Evolutionary conservation across 2,113 vertebrate species (phyloP).

Genomic region (Eptatretus burgeri): DNA sequence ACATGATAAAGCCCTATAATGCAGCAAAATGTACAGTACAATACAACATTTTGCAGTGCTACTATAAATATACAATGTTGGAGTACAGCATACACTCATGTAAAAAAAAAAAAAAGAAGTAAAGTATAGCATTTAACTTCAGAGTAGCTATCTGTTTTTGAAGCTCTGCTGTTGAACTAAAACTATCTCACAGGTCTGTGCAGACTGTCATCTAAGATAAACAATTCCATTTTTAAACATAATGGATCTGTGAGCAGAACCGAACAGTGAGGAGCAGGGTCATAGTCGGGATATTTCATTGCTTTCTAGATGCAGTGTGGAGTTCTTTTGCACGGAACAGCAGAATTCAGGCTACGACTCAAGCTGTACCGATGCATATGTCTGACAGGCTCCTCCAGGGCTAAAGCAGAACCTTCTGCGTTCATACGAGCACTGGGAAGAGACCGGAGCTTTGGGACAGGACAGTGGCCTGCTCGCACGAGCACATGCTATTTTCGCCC

Average conservation of each 20-base stretch:
- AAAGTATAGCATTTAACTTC: no score
- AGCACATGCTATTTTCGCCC: conserved; percentile 58
- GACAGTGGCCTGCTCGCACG: conserved; percentile 36
- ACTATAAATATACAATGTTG: not conserved
- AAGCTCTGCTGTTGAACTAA: no score
- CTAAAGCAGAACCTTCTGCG: conserved; percentile 82
- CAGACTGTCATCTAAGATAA: not conserved
- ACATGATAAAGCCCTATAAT: not conserved
- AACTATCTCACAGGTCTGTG: no score
- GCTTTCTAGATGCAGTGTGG: not conserved
- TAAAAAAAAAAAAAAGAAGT: not conserved
- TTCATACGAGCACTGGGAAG: conserved; percentile 77
- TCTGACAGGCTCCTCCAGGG: conserved; percentile 50
- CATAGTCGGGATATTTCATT: not conserved
- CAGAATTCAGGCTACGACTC: not conserved
- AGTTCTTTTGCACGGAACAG: not conserved
- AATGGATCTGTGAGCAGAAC: not conserved
- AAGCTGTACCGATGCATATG: not conserved
- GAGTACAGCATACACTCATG: not conserved
- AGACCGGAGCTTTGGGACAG: conserved; percentile 39
- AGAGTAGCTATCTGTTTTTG: no score
- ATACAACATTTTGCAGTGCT: not conserved
- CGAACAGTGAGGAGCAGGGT: not conserved
- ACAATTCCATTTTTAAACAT: not conserved
- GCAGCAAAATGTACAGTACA: not conserved